Evolutionary conservation across 2,113 vertebrate species (phyloP).

Genomic region (Taxidea taxus): DNA sequence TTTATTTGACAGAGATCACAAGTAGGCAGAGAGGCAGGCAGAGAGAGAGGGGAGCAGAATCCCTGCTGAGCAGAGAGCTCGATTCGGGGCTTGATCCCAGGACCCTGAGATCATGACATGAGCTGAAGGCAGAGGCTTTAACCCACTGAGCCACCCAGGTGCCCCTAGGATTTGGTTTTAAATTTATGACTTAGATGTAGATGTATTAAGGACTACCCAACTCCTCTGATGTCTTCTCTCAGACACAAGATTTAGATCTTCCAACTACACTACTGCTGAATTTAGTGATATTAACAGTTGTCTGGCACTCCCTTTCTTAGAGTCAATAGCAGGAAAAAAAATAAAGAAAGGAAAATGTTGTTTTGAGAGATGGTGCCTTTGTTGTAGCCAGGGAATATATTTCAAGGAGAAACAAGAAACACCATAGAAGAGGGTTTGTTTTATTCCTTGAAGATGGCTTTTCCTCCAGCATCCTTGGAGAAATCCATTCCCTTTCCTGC

Average conservation of each 20-base stretch:
- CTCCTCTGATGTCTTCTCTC: not conserved
- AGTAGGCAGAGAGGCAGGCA: too few relatives aligned
- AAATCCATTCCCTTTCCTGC: not conserved
- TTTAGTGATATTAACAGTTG: constrained; percentile 6
- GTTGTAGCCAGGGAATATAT: not conserved
- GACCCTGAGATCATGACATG: too few relatives aligned
- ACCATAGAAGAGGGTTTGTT: not conserved
- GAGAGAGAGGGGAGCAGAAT: too few relatives aligned
- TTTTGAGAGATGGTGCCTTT: not conserved
- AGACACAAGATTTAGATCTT: not conserved
- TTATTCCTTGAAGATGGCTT: not conserved
- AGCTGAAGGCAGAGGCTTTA: too few relatives aligned
- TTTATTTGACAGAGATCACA: too few relatives aligned
- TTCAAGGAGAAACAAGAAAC: not conserved
- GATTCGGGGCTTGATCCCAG: too few relatives aligned
- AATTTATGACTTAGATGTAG: not conserved
- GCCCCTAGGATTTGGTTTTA: not conserved
- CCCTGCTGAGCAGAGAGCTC: too few relatives aligned
- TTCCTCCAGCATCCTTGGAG: not conserved
- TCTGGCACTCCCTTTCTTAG: not conserved
- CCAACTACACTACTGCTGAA: not conserved
- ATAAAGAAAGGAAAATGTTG: not conserved
- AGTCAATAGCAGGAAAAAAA: not conserved
- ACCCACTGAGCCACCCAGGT: too few relatives aligned
- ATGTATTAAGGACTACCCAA: not conserved